A percentile compares a stretch with the other conserved stretches of the same genome.
phyloP scores from a whole-genome alignment of 2,113 vertebrate genomes.

The Daboia siamensis region DNA sequence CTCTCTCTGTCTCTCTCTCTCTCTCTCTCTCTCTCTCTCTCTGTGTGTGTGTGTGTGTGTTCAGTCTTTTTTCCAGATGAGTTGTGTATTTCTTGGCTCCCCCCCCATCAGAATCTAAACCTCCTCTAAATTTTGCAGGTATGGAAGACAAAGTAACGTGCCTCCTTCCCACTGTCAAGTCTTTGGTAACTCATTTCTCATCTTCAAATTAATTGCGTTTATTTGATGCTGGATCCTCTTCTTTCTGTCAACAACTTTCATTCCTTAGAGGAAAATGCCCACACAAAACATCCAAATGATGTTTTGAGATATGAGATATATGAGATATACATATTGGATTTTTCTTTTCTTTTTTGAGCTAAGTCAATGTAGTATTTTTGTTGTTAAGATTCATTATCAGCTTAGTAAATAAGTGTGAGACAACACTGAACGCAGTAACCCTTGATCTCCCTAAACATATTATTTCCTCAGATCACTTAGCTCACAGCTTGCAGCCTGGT shows the following conservation, averaged over 20 bases:
- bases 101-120: not conserved
- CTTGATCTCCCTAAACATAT: not conserved
- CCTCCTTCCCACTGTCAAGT: slow-evolving; percentile 6
- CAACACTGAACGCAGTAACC: not conserved
- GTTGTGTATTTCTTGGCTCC: not conserved
- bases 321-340: not conserved
- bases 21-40: too few species aligned
- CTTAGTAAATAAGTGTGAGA: slow-evolving; percentile 26
- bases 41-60: not conserved
- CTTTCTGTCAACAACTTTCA: not conserved
- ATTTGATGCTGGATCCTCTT: not conserved
- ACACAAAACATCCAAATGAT: not conserved
- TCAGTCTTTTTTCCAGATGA: not conserved
- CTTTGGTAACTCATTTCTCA: not conserved
- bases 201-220: slow-evolving; percentile 14
- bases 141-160: not conserved
- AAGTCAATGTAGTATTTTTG: slow-evolving; percentile 5
- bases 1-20: too few species aligned
- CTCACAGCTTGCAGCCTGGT: not conserved
- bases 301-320: too few species aligned
- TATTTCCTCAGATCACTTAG: not conserved
- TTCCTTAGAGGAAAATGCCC: slow-evolving; percentile 20
- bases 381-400: slow-evolving; percentile 16
- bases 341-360: slow-evolving; percentile 6
- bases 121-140: not conserved